Percentiles rank a stretch among this genome's conserved stretches.
These are phyloP conservation scores for Oscheius sp. DNA, from an alignment of 2,888 invertebrate species.

Conservation along the genomic window DNA sequence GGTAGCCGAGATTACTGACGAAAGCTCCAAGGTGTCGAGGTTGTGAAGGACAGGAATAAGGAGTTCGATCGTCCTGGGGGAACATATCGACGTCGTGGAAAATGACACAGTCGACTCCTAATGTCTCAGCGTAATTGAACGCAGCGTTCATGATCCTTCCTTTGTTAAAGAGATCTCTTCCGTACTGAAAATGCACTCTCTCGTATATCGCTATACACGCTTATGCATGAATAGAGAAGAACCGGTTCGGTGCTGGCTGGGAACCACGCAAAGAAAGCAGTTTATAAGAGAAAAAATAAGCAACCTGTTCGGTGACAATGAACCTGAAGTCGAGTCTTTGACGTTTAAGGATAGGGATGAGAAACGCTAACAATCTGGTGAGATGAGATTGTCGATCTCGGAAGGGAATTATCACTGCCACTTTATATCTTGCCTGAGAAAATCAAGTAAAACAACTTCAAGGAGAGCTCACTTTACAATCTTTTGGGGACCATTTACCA, in stretches of 20 bases:
- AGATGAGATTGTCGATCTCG: conserved; percentile 69
- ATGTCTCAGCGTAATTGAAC: conserved; percentile 61
- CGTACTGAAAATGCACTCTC: conserved; percentile 66
- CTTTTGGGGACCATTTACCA: conserved; percentile 67
- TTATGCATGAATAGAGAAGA: neutral
- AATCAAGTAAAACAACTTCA: neutral
- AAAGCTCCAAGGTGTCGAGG: conserved; percentile 72
- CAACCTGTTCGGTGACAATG: conserved; percentile 70
- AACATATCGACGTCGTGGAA: conserved; percentile 73
- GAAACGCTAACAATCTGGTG: conserved; percentile 67
- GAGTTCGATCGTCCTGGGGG: conserved; percentile 71
- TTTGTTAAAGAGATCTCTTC: conserved; percentile 69
- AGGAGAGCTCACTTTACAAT: conserved; percentile 65
- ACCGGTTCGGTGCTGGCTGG: neutral
- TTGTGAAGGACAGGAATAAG: conserved; percentile 71
- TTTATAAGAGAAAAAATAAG: neutral
- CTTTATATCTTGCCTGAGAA: conserved; percentile 52
- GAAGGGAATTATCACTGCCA: conserved; percentile 71
- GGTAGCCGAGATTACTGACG: conserved; percentile 73
- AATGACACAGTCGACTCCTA: conserved; percentile 69
- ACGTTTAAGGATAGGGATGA: conserved; percentile 69
- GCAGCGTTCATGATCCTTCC: conserved; percentile 70
- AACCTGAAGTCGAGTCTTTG: conserved; percentile 70
- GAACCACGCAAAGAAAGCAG: neutral
- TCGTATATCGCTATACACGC: too few species aligned